Conservation (phyloP, 2,888 invertebrate genomes). For the Trypoxylon attenuatum region DNA sequence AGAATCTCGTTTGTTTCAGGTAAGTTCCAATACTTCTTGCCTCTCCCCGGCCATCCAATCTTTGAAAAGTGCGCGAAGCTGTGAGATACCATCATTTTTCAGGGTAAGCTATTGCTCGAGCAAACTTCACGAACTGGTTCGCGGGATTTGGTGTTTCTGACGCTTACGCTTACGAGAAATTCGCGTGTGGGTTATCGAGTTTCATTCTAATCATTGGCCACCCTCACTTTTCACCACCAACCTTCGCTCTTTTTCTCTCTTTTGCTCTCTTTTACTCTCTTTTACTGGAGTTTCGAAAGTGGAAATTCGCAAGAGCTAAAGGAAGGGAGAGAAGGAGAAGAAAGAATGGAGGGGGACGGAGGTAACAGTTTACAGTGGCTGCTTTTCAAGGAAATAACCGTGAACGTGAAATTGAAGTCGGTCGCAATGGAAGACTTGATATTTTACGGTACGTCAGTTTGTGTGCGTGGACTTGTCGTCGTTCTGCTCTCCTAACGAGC, state of each 20-base stretch:
- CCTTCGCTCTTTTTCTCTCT: not conserved
- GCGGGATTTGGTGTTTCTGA: constrained; percentile 20
- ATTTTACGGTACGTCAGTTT: constrained; percentile 33
- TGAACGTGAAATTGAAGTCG: constrained; percentile 34
- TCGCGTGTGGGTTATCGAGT: constrained; percentile 32
- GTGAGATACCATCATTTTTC: constrained; percentile 27
- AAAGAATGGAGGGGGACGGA: not conserved
- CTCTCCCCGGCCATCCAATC: constrained; percentile 7
- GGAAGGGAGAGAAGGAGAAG: not conserved
- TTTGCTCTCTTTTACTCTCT: not conserved
- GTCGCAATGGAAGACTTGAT: constrained; percentile 17
- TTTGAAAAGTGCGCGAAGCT: constrained; percentile 21
- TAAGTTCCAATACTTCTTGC: constrained; percentile 25
- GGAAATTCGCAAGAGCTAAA: not conserved
- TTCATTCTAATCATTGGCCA: constrained; percentile 31
- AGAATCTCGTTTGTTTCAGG: constrained; percentile 40
- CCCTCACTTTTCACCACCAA: not conserved
- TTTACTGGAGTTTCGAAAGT: not conserved
- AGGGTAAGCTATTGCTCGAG: constrained; percentile 6
- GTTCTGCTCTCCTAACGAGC: constrained; percentile 35
- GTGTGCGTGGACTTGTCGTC: constrained; percentile 25
- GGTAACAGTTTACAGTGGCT: constrained; percentile 7
- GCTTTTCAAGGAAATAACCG: constrained; percentile 31
- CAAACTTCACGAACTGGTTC: constrained; percentile 26
- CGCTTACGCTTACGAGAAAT: constrained; percentile 25